These are phyloP conservation scores for Etheostoma perlongum DNA, from an alignment of 2,797 vertebrate genomes.

Conservation along the genomic window DNA sequence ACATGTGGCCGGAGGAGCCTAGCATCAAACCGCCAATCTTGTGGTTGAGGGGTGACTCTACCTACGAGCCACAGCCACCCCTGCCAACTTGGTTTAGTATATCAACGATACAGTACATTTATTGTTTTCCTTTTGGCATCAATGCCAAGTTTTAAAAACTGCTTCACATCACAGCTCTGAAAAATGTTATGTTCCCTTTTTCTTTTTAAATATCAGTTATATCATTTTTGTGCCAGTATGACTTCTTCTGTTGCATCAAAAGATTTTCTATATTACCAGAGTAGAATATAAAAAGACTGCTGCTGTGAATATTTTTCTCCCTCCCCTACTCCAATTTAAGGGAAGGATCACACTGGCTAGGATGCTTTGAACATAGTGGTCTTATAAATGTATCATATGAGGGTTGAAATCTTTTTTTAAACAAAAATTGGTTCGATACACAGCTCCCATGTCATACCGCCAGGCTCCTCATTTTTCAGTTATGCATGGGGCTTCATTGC, in stretches of 20 bases:
- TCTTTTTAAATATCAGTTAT: slow-evolving; percentile 26
- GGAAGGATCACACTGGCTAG: slow-evolving; percentile 3
- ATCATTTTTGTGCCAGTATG: slow-evolving; percentile 19
- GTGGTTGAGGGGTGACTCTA: no score
- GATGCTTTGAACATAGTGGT: slow-evolving; percentile 5
- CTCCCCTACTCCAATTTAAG: background rate
- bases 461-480: background rate
- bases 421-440: background rate
- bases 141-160: no score
- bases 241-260: slow-evolving; percentile 28
- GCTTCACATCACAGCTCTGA: background rate
- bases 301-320: slow-evolving; percentile 28
- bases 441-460: background rate
- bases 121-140: background rate
- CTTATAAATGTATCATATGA: background rate
- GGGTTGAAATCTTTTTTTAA: background rate
- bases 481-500: background rate
- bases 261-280: background rate
- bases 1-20: no score
- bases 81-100: background rate
- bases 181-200: background rate
- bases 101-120: background rate
- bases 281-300: slow-evolving; percentile 15
- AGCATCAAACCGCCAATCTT: no score
- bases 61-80: no score